Evolutionary conservation across 2,888 invertebrate species (phyloP), one percentile per base, ranked within the genome.

Genomic region (Drosophila falleni): DNA sequence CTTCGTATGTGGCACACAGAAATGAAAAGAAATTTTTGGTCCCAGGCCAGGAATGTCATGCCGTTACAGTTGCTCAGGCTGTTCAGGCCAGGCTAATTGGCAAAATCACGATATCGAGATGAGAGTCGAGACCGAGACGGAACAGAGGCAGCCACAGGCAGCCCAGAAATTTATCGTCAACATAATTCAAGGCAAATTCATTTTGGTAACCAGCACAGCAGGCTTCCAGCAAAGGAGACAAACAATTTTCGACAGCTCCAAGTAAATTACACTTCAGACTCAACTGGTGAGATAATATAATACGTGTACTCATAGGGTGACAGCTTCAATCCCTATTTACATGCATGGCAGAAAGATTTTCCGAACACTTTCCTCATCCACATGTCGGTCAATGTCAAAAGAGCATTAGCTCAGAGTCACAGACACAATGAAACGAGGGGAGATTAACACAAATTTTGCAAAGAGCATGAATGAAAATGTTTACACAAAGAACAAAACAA

Each of bases 171-270:
- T 76, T 64, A 78, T 78, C 69, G 65, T 67, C 63, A 37, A 73
- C 66, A 80, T 79, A 60, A 79, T 67, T 79, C 59, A 71, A 39
- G 35, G 29, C 13, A 58, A 79, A 71, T 74, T 74, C 64, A 74
- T 67, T 74, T 74, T 50, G 65, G 10, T 11, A 16, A 37, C 2
- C 37, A 53, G 15, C 35, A 47, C 63, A 62, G 35, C 23, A 54
- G 44, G 13, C 39, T 19, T 16, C 11, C 31, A 47, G n/a, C 47
- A 39, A 47, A 23, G 39, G 46, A 37, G 31, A 50, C 44, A 58
- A 60, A 58, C 51, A 69, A 55, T 39, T 63, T 69, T 47, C 54
- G 60, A 26, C 51, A 49, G 60, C 47, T 53, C 47, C 13, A 71
- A 72, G 44, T 68, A 81, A 72, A 78, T 81, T 68, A 61, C 46